These are phyloP conservation scores for Tipula unca DNA, from an alignment of 2,888 invertebrate species.

Conservation along the genomic window DNA sequence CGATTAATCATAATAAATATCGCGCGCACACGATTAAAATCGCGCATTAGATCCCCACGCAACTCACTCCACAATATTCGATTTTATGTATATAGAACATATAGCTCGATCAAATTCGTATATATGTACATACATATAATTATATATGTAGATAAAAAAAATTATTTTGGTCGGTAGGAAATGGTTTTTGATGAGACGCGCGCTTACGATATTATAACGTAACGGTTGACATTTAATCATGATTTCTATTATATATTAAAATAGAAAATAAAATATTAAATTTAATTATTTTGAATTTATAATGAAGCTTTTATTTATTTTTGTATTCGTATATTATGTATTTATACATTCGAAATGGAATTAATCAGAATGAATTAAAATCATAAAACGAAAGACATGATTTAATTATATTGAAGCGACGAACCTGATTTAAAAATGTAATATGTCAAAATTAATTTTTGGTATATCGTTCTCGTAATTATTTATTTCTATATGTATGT, in stretches of 20 bases:
- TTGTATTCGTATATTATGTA: too few species aligned
- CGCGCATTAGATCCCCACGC: too few species aligned
- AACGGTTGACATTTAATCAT: not conserved
- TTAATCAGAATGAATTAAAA: not conserved
- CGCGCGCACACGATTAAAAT: too few species aligned
- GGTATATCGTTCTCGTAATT: not conserved
- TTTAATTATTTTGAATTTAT: not conserved
- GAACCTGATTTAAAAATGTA: not conserved
- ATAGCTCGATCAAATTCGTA: too few species aligned
- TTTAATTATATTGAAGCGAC: not conserved
- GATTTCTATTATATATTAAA: not conserved
- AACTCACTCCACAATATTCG: too few species aligned
- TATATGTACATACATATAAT: too few species aligned
- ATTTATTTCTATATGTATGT: too few species aligned
- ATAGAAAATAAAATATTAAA: not conserved
- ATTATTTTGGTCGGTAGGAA: not conserved
- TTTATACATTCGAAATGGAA: not conserved
- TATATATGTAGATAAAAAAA: too few species aligned
- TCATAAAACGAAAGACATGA: not conserved
- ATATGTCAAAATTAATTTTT: not conserved
- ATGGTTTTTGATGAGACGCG: not conserved
- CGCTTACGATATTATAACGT: not conserved
- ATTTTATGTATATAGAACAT: too few species aligned
- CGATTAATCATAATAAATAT: too few species aligned
- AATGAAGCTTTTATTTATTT: not conserved